phyloP scores from a whole-genome alignment of 2,888 invertebrate species.

The Drosophila stalkeri region DNA sequence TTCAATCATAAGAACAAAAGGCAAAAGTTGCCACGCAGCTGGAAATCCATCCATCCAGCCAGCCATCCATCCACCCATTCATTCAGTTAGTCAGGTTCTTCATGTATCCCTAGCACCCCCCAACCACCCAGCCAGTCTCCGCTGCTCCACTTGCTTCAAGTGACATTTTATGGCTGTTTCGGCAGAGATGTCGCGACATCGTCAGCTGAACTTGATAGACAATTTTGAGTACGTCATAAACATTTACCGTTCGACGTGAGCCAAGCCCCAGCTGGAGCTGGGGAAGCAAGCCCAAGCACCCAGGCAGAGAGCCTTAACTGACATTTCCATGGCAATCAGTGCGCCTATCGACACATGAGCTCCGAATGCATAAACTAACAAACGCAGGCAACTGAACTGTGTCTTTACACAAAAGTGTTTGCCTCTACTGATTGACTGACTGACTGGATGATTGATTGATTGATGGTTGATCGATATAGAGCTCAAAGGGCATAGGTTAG shows the following conservation, averaged over 20 bases:
- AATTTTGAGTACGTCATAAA: conserved; percentile 78
- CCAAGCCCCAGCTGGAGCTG: conserved; percentile 10
- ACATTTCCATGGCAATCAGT: conserved; percentile 27
- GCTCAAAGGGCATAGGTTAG: not conserved
- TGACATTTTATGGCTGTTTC: conserved; percentile 67
- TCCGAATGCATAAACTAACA: conserved; percentile 55
- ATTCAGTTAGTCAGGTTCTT: not conserved
- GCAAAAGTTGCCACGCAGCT: conserved; percentile 60
- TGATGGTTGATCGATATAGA: not conserved
- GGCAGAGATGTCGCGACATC: conserved; percentile 43
- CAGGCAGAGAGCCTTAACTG: not conserved
- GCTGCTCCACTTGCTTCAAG: conserved; percentile 39
- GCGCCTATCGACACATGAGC: conserved; percentile 28
- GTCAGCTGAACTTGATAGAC: conserved; percentile 81
- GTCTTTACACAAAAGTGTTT: not conserved
- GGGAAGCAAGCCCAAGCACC: not conserved
- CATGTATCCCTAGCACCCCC: not conserved
- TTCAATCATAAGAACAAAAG: conserved; percentile 73
- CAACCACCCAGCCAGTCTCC: not conserved
- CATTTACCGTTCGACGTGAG: conserved; percentile 79
- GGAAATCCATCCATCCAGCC: conserved; percentile 8
- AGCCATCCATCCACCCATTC: not conserved
- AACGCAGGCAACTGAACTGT: conserved; percentile 22
- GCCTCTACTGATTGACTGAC: conserved; percentile 2
- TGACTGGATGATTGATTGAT: not conserved